A percentile compares a stretch with the other conserved stretches of the same genome.
Conservation (phyloP, 2,797 vertebrate genomes). For the Acanthiza pusilla region DNA sequence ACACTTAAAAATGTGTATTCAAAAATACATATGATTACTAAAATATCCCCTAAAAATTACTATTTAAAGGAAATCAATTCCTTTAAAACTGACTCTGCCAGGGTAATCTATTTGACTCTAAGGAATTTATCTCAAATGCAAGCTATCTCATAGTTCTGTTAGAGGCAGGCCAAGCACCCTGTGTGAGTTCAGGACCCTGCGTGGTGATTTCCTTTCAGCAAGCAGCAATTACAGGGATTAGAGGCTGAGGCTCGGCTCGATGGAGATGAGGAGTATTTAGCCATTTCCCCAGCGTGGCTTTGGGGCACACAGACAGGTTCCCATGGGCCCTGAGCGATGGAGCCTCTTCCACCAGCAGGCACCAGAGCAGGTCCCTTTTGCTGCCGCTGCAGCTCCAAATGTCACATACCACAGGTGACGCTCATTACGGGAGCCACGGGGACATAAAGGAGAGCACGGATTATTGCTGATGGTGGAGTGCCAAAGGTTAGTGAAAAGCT, state of each 20-base stretch:
- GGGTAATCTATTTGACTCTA: not conserved
- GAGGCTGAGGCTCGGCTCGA: not conserved
- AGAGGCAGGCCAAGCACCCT: not conserved
- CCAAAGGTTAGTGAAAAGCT: constrained; percentile 78
- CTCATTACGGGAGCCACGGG: constrained; percentile 62
- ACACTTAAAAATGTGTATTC: not conserved
- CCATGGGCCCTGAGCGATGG: not conserved
- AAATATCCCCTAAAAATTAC: not conserved
- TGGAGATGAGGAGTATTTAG: constrained; percentile 19
- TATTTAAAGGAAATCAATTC: not conserved
- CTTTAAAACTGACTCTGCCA: not conserved
- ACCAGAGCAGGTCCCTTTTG: constrained; percentile 31
- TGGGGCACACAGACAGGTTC: constrained; percentile 2
- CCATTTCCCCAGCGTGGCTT: constrained; percentile 6
- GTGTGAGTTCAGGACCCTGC: not conserved
- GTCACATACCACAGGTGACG: constrained; percentile 67
- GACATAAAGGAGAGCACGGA: constrained; percentile 16
- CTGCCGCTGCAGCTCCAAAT: constrained; percentile 37
- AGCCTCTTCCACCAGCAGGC: constrained; percentile 28
- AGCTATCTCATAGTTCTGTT: not conserved
- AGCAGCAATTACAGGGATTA: constrained; percentile 48
- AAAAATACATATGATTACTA: not conserved
- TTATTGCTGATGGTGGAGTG: constrained; percentile 67
- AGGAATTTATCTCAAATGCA: not conserved
- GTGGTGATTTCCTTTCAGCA: not conserved